phyloP scores from a whole-genome alignment of 2,797 vertebrate genomes.

The Eleutherodactylus coqui region DNA sequence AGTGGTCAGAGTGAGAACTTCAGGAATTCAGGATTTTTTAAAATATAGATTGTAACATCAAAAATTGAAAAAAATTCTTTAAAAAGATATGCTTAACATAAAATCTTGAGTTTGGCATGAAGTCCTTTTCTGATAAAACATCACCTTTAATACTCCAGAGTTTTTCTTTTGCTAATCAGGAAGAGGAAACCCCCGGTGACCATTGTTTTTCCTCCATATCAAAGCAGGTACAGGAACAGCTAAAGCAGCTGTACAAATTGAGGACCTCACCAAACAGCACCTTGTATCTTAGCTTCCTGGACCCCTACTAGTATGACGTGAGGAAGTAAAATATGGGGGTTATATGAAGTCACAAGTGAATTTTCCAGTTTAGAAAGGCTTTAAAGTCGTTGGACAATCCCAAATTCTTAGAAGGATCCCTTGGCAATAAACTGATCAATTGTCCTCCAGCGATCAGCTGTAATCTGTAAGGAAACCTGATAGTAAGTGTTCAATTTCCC shows the following conservation, averaged over 20 bases:
- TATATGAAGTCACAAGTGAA: not conserved
- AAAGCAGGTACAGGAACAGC: not conserved
- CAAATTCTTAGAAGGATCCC: no score
- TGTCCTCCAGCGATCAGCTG: not conserved
- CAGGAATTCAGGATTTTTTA: no score
- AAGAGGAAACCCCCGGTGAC: not conserved
- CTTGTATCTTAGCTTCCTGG: not conserved
- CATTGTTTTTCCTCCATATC: not conserved
- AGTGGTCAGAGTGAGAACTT: no score
- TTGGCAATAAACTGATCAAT: no score
- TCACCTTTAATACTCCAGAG: no score
- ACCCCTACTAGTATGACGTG: not conserved
- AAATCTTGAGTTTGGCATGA: no score
- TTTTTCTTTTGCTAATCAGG: not conserved
- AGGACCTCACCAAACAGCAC: not conserved
- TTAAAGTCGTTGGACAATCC: not conserved
- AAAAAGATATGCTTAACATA: no score
- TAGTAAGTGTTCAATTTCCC: not conserved
- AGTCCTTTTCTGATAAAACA: no score
- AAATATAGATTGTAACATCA: no score
- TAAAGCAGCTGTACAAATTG: not conserved
- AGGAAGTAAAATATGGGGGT: not conserved
- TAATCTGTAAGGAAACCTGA: not conserved
- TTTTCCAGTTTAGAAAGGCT: not conserved
- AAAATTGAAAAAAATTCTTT: no score